phyloP scores from a whole-genome alignment of 2,797 vertebrate genomes.

The Benthosema pterotum region DNA sequence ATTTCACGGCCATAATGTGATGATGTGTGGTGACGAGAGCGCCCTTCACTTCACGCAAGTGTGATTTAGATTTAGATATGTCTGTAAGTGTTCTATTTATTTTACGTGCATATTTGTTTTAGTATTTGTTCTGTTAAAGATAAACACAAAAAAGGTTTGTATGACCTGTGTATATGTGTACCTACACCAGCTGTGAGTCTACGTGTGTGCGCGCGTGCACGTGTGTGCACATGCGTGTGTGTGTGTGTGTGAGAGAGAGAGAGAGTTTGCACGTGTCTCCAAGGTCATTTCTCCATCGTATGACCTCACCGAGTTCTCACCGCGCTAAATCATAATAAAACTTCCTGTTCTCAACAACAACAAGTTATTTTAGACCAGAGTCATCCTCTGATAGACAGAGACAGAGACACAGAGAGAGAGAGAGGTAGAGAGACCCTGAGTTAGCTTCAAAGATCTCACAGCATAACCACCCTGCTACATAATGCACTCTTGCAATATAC shows the following conservation, averaged over 20 bases:
- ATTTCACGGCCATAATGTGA: too few species aligned
- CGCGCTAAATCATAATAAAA: slow-evolving; percentile 56
- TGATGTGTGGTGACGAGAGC: too few species aligned
- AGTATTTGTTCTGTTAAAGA: too few species aligned
- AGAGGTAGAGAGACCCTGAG: slow-evolving; percentile 10
- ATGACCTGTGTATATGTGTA: background rate
- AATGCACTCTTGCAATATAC: background rate
- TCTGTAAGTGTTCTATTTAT: too few species aligned
- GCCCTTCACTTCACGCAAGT: too few species aligned
- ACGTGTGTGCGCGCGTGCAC: slow-evolving; percentile 10
- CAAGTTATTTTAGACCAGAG: slow-evolving; percentile 74
- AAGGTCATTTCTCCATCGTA: slow-evolving; percentile 68
- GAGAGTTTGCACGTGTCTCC: slow-evolving; percentile 41
- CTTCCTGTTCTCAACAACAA: slow-evolving; percentile 75
- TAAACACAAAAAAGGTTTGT: too few species aligned
- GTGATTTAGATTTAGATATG: too few species aligned
- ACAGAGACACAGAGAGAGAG: slow-evolving; percentile 21
- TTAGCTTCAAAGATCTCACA: slow-evolving; percentile 17
- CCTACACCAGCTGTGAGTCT: background rate
- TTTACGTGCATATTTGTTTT: too few species aligned
- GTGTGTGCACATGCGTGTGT: slow-evolving; percentile 7
- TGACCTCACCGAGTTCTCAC: slow-evolving; percentile 89
- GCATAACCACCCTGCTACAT: slow-evolving; percentile 1
- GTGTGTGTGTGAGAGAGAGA: slow-evolving; percentile 9
- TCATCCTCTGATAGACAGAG: slow-evolving; percentile 64